Evolutionary conservation across 2,888 invertebrate genomes (phyloP).

Genomic region (Panopea generosa): DNA sequence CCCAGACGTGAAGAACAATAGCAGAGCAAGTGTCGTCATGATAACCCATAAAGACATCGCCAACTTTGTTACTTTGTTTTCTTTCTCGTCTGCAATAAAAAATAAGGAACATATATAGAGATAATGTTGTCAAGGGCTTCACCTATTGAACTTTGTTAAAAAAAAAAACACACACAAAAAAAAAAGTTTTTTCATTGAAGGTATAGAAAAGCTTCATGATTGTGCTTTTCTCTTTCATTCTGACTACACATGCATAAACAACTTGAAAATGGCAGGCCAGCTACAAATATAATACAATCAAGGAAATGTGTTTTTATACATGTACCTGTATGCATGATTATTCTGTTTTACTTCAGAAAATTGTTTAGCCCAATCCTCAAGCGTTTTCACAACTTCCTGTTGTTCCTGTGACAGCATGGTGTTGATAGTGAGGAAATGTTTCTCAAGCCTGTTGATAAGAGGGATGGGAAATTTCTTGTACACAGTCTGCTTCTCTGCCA

Average conservation of each 20-base stretch:
- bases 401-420: slow-evolving; percentile 76
- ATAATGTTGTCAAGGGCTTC: not conserved
- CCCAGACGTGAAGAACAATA: slow-evolving; percentile 73
- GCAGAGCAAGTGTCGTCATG: slow-evolving; percentile 79
- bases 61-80: slow-evolving; percentile 31
- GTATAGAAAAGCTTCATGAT: no score
- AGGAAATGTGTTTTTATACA: no score
- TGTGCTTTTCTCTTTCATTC: no score
- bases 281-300: no score
- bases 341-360: slow-evolving; percentile 34
- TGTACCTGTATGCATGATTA: no score
- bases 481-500: slow-evolving; percentile 82
- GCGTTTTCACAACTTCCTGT: slow-evolving; percentile 58
- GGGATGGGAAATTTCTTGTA: slow-evolving; percentile 83
- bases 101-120: not conserved
- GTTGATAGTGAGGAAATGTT: slow-evolving; percentile 83
- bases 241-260: no score
- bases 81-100: not conserved
- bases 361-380: slow-evolving; percentile 71
- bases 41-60: slow-evolving; percentile 80
- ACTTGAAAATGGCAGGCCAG: no score
- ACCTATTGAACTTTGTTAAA: no score
- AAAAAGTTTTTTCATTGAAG: no score
- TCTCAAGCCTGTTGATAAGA: slow-evolving; percentile 83
- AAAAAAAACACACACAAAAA: no score